A percentile compares a stretch with the other conserved stretches of the same genome.
These are phyloP conservation scores for Troides helena DNA, from an alignment of 2,888 invertebrate species.

Conservation along the genomic window DNA sequence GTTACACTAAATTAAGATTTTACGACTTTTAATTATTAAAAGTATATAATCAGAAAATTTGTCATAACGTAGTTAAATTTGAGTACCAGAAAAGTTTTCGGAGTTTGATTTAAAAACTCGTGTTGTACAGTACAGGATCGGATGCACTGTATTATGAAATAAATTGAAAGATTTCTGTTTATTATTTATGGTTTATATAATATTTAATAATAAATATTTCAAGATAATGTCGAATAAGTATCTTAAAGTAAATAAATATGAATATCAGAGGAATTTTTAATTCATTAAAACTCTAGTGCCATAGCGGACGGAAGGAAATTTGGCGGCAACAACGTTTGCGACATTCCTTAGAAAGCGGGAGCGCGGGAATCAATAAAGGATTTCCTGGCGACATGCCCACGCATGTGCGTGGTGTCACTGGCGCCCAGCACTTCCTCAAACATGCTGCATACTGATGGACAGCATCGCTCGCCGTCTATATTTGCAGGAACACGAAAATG, in stretches of 20 bases:
- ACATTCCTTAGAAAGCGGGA: conserved; percentile 76
- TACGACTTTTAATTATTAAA: no score
- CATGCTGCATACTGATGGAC: conserved; percentile 3
- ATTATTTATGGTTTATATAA: not conserved
- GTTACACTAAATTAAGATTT: no score
- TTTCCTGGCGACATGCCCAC: conserved; percentile 79
- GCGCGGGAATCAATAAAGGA: conserved; percentile 81
- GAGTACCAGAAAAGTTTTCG: no score
- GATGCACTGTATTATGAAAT: no score
- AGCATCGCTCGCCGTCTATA: not conserved
- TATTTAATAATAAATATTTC: not conserved
- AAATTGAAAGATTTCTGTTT: no score
- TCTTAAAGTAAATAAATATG: not conserved
- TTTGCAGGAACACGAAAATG: not conserved
- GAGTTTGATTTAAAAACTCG: no score
- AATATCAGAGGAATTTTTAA: conserved; percentile 43
- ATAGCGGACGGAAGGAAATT: conserved; percentile 63
- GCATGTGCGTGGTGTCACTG: conserved; percentile 72
- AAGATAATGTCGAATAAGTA: not conserved
- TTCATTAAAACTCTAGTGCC: conserved; percentile 47
- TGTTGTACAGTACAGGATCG: no score
- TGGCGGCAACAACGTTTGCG: conserved; percentile 72
- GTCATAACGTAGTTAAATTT: no score
- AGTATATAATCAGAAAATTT: no score
- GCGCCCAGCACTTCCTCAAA: conserved; percentile 35